Base-by-base conservation (phyloP, 1,140 invertebrate genomes). In the Sitodiplosis mosellana region DNA sequence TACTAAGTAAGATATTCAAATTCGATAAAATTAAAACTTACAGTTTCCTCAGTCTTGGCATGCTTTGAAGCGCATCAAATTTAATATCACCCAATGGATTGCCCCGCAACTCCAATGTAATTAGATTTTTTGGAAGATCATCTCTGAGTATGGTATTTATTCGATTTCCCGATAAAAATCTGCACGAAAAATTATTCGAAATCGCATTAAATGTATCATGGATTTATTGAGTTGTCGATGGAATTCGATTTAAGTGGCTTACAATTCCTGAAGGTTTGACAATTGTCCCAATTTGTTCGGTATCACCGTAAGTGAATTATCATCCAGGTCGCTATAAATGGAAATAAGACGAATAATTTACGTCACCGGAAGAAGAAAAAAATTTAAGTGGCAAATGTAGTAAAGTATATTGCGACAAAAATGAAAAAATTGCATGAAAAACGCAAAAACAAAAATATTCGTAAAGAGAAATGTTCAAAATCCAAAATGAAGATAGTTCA, bases 251-350 rank as follows among this genome's bases (percentile, higher is more conserved):
- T n/a, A n/a, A 27, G 11, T 18, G 2, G 76, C 79, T 81, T 72
- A 83, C 80, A 84, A 64, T 61, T 83, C 77, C 62, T 81, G 73
- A 37, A 85, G 69, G 51, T 70, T 67, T 18, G 69, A 68, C 53
- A 83, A 67, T 63, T 73, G 73, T 49, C 69, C 69, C 44, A 81
- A 63, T 44, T 79, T 78, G 40, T 61, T 57, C 12, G 81, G 80
- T 56, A 83, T 71, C 50, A 73, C 70, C 45, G 67, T 74, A 54
- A 83, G 69, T 51, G 71, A 65, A 69, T 85, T 83, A 64, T 83
- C 78, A 64, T 83, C 79, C 51, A 83, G 66, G 63, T 83, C 78
- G 49, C 80, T 82, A 60, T n/a, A n/a, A n/a, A n/a, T n/a, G n/a
- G n/a, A n/a, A n/a, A n/a, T n/a, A n/a, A n/a, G n/a, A n/a, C n/a